Conservation (phyloP, 2,888 invertebrate genomes). For the Chironomus tentans region DNA sequence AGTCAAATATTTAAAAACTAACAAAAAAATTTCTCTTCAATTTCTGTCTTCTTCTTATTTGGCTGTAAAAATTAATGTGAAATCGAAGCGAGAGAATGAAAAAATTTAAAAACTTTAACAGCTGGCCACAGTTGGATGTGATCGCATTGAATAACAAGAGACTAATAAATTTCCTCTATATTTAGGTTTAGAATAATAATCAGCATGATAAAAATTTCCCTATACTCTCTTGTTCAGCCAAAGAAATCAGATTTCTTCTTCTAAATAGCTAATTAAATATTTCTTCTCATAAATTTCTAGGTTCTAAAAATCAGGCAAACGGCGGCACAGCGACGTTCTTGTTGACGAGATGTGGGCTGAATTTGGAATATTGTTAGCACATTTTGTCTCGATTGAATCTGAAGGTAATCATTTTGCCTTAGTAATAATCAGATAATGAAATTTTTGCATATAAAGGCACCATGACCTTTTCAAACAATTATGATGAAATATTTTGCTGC, state of each 20-base stretch:
- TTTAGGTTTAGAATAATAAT: neutral
- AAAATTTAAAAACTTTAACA: neutral
- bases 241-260: neutral
- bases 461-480: too few relatives aligned
- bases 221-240: neutral
- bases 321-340: neutral
- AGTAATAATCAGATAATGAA: too few relatives aligned
- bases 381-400: neutral
- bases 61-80: neutral
- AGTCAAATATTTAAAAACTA: neutral
- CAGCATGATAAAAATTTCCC: neutral
- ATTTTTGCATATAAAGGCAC: too few relatives aligned
- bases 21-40: neutral
- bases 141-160: neutral
- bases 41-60: neutral
- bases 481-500: too few relatives aligned
- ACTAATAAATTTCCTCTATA: neutral
- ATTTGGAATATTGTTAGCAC: neutral
- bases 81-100: neutral
- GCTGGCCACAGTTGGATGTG: neutral
- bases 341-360: slow-evolving; percentile 2
- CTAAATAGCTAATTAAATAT: slow-evolving; percentile 2
- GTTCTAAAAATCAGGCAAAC: neutral
- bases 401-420: too few relatives aligned
- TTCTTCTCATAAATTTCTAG: neutral